Conservation (phyloP, 2,888 invertebrate genomes). For the Pyralis farinalis region DNA sequence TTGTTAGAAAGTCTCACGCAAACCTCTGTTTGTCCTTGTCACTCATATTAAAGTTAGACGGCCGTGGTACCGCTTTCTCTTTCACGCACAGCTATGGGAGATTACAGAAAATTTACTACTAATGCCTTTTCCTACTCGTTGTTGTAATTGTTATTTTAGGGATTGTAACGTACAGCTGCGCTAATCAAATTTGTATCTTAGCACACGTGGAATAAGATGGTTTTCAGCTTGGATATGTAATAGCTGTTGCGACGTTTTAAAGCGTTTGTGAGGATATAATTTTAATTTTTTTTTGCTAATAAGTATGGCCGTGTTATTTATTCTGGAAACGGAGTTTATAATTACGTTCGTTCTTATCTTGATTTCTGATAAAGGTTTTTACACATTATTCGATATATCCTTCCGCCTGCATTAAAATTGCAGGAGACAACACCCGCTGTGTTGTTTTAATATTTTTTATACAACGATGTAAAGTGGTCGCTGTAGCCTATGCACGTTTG, state of each 20-base stretch:
- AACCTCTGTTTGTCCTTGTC: conserved; percentile 48
- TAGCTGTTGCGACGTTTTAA: conserved; percentile 27
- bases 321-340: conserved; percentile 41
- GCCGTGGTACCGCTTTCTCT: conserved; percentile 32
- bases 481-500: no score
- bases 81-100: conserved; percentile 50
- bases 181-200: conserved; percentile 26
- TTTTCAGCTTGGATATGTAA: conserved; percentile 9
- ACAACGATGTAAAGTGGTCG: no score
- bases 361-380: conserved; percentile 65
- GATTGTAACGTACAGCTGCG: conserved; percentile 34
- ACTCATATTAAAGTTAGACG: conserved; percentile 24
- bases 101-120: conserved; percentile 63
- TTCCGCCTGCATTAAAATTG: neutral
- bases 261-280: conserved; percentile 38
- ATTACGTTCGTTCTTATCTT: conserved; percentile 64
- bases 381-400: conserved; percentile 16
- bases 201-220: neutral
- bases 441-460: no score
- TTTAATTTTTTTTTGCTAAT: conserved; percentile 64
- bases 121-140: conserved; percentile 64
- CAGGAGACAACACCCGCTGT: no score
- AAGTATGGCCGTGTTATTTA: conserved; percentile 49
- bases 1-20: conserved; percentile 38
- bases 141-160: conserved; percentile 52